Evolutionary conservation across 2,797 vertebrate species (phyloP).

Genomic region (Xenops minutus): DNA sequence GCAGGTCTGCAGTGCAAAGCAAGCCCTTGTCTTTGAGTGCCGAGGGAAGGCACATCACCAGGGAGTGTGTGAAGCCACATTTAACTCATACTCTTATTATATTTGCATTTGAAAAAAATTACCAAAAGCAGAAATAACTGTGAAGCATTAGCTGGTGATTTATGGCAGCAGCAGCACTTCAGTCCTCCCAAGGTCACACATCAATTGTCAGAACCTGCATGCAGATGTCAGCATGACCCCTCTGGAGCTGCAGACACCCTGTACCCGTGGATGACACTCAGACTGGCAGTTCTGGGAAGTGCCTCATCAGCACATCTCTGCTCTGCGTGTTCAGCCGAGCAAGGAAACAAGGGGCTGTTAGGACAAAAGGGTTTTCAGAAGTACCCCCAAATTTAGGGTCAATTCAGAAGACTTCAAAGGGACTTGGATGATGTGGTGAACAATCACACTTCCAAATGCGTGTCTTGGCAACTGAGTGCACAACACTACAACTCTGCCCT

Average conservation of each 20-base stretch:
- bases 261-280: rapidly evolving
- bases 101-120: not conserved
- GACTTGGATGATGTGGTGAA: not conserved
- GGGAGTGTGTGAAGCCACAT: rapidly evolving
- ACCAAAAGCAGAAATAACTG: not conserved
- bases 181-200: rapidly evolving
- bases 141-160: not conserved
- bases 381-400: not conserved
- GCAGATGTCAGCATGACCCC: not conserved
- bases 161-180: not conserved
- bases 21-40: not conserved
- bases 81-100: rapidly evolving
- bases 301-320: not conserved
- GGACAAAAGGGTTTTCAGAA: not conserved
- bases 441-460: not conserved
- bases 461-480: not conserved
- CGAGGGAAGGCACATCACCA: not conserved
- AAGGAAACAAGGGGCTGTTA: not conserved
- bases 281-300: not conserved
- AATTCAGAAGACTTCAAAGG: not conserved
- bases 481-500: not conserved
- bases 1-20: not conserved
- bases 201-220: not conserved
- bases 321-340: not conserved
- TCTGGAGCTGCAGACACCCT: not conserved